Evolutionary conservation across 2,888 invertebrate species (phyloP), one percentile per base, ranked within the genome.

Genomic region (Homarus gammarus): DNA sequence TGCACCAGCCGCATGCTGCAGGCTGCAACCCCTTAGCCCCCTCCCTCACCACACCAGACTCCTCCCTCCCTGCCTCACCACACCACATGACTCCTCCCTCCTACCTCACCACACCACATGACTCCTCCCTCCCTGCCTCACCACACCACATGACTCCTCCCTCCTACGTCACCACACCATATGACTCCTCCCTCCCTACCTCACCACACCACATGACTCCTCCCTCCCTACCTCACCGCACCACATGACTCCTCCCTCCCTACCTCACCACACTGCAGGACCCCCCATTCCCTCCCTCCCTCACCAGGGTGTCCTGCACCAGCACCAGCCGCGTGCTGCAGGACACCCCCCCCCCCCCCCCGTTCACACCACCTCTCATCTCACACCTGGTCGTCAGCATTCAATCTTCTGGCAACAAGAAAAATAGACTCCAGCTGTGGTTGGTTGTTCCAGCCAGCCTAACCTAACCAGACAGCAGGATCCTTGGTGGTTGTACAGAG

Each of bases 1-100:
- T 36, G 40, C 56, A 49, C 77, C 12, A 51, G 31, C 77, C 27
- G 3, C 75, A 38, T 75, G 75, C 38, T 44, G 40, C 75, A 75
- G 40, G n/a, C 75, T 12, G 40, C n/a, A n/a, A 27, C 27, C 56
- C 78, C 33, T 40, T 56, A 31, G 61, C 56, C 22, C 56, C 78
- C 36, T 78, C 61, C 61, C 61, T 6, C 61, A n/a, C n/a, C 6
- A 22, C 77, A 49, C 22, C 51, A n/a, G n/a, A n/a, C n/a, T 18
- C 56, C 12, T 12, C 15, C 12, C 27, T 33, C 49, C 77, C 49
- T 75, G 27, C n/a, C 40, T 75, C 27, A 22, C 77, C 6, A 22
- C 77, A 49, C 22, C 51, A n/a, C 22, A 27, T 36, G 33, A 31
- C 40, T 31, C 77, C 51, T 56, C 51, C 18, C 51, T 56, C 51